These are phyloP conservation scores for Euplexia lucipara DNA, from an alignment of 2,888 invertebrate species.

Conservation along the genomic window DNA sequence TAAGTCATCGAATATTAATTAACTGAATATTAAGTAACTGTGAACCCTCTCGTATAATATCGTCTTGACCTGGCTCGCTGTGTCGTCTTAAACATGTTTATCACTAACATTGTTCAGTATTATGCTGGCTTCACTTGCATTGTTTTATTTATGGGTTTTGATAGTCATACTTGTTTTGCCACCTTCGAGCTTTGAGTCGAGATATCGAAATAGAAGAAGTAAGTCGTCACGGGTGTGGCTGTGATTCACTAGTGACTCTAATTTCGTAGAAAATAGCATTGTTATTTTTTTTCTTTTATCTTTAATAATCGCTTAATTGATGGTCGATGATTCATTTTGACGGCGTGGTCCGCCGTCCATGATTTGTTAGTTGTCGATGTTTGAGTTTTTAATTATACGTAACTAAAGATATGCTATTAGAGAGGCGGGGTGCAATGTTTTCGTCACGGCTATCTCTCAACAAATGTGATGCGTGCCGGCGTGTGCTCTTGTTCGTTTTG, in stretches of 20 bases:
- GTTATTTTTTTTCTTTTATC: conserved; percentile 80
- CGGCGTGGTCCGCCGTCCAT: conserved; percentile 73
- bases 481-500: conserved; percentile 65
- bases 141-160: conserved; percentile 79
- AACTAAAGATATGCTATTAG: conserved; percentile 87
- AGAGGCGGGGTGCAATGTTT: conserved; percentile 81
- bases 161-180: conserved; percentile 82
- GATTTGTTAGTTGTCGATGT: conserved; percentile 88
- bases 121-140: conserved; percentile 74
- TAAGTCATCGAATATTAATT: conserved; percentile 89
- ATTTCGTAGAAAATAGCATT: conserved; percentile 82
- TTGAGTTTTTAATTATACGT: conserved; percentile 90
- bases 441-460: conserved; percentile 82
- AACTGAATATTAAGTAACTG: no score
- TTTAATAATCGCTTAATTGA: conserved; percentile 87
- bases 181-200: conserved; percentile 80
- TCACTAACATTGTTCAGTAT: conserved; percentile 82
- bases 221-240: conserved; percentile 85
- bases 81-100: conserved; percentile 76
- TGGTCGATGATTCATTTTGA: conserved; percentile 82
- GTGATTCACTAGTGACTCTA: conserved; percentile 81
- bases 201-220: conserved; percentile 84
- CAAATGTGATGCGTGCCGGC: conserved; percentile 67
- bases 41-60: conserved; percentile 71
- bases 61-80: conserved; percentile 67